Conservation (phyloP, 2,797 vertebrate species). For the Fistularia tabacaria region DNA sequence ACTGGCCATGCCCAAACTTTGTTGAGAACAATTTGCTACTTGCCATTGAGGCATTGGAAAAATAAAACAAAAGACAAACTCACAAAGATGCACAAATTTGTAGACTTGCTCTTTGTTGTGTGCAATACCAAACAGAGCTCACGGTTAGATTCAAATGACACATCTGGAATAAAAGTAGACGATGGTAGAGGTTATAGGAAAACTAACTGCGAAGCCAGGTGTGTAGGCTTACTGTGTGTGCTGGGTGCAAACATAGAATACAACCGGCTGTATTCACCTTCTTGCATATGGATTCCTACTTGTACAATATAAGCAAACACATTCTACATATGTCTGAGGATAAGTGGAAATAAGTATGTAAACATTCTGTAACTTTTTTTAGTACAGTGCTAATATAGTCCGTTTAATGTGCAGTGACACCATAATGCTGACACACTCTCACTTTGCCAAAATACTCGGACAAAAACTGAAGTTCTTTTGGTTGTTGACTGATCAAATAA, state of each 20-base stretch:
- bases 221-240: not conserved
- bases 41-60: not conserved
- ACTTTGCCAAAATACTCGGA: not conserved
- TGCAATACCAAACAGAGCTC: not conserved
- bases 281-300: conserved; percentile 8
- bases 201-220: not conserved
- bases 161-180: conserved; percentile 1
- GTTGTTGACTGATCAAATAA: too few relatives aligned
- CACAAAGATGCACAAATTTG: not conserved
- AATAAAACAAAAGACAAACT: too few relatives aligned
- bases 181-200: not conserved
- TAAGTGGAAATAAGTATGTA: conserved; percentile 28
- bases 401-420: not conserved
- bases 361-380: conserved; percentile 2
- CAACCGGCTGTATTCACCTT: conserved; percentile 22
- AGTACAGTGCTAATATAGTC: not conserved
- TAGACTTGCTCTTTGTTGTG: not conserved
- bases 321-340: conserved; percentile 14
- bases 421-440: not conserved
- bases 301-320: conserved; percentile 6
- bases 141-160: too few relatives aligned
- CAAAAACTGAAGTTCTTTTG: too few relatives aligned
- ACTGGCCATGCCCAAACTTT: conserved; percentile 12
- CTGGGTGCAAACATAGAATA: not conserved
- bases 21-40: conserved; percentile 6